Base-by-base conservation (phyloP, 2,113 vertebrate species). In the Globicephala melas region DNA sequence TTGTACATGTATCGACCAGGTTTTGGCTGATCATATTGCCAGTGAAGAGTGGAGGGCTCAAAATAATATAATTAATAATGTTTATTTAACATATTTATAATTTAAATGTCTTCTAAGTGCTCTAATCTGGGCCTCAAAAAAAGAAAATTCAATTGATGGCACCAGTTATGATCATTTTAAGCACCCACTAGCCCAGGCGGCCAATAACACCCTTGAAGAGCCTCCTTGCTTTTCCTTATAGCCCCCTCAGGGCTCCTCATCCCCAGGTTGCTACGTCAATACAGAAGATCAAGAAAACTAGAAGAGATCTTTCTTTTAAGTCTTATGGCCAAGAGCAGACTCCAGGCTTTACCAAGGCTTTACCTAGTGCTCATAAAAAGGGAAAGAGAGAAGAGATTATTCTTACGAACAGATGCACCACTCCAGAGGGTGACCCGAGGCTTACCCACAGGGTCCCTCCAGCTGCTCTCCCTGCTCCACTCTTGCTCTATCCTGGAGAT, bases 61-160 rank as follows among this genome's bases (percentile, higher is more conserved):
- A 82, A 83, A 86, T 65, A 91, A 36, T 67, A 62, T 58, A 95
- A 89, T 53, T 77, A 44, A 92, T 71, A 92, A 81, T 62, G 23
- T 4, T 87, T 94, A 88, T 80, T 93, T 88, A 67, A 77, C 80
- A 26, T 26, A 76, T 68, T 80, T 92, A 36, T 90, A 84, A 87
- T 36, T 87, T 92, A 95, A 79, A 74, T 76, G 28, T 89, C 83
- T 92, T 83, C 15, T 84, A 94, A 91, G 36, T 17, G 14, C 11
- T 31, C 18, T 77, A 81, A 31, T 65, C 58, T 74, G 26, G 20
- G 13, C 7, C 28, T 68, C 90, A 90, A 83, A 74, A 62, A 84
- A 92, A 96, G 67, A 84, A 94, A 96, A 96, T 60, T 71, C 17
- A 65, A 3, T 23, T 7, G 33, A 76, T n/a, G 38, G 1, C 8